Conservation (phyloP, 1,140 invertebrate genomes). For the Bradysia coprophila region DNA sequence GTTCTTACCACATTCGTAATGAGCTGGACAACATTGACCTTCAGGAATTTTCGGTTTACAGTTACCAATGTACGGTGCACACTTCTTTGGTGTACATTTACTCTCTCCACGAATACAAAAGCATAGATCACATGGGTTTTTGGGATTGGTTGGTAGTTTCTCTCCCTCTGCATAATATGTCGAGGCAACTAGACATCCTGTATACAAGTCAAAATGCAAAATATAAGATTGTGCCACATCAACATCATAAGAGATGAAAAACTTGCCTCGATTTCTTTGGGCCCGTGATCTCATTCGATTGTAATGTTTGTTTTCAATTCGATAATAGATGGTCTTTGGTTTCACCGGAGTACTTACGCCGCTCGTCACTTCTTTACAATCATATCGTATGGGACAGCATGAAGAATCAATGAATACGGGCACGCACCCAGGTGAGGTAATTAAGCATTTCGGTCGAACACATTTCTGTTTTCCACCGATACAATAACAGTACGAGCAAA, state of each 20-base stretch:
- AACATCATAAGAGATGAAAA: background rate
- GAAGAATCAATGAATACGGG: conserved; percentile 45
- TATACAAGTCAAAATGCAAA: conserved; percentile 3
- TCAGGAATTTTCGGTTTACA: conserved; percentile 54
- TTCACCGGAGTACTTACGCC: conserved; percentile 26
- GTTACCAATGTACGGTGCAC: conserved; percentile 49
- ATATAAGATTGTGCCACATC: conserved; percentile 2
- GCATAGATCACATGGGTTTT: conserved; percentile 52
- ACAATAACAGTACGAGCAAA: conserved; percentile 79
- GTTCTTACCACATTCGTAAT: conserved; percentile 55
- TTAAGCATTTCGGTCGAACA: conserved; percentile 59
- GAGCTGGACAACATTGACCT: conserved; percentile 67
- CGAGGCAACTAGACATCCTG: conserved; percentile 45
- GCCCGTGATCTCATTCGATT: conserved; percentile 16
- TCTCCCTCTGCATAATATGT: conserved; percentile 49
- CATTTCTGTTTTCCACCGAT: conserved; percentile 57
- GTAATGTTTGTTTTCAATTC: conserved; percentile 16
- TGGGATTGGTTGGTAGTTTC: conserved; percentile 39
- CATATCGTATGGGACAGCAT: conserved; percentile 70
- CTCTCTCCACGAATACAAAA: conserved; percentile 59
- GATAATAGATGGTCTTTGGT: conserved; percentile 14
- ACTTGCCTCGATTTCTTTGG: conserved; percentile 12
- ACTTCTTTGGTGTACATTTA: conserved; percentile 54
- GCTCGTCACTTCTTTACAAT: no score
- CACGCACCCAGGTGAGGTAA: conserved; percentile 55